Evolutionary conservation across 2,113 vertebrate genomes (phyloP), one percentile per base, ranked within the genome.

Genomic region (Sakesphorus luctuosus): DNA sequence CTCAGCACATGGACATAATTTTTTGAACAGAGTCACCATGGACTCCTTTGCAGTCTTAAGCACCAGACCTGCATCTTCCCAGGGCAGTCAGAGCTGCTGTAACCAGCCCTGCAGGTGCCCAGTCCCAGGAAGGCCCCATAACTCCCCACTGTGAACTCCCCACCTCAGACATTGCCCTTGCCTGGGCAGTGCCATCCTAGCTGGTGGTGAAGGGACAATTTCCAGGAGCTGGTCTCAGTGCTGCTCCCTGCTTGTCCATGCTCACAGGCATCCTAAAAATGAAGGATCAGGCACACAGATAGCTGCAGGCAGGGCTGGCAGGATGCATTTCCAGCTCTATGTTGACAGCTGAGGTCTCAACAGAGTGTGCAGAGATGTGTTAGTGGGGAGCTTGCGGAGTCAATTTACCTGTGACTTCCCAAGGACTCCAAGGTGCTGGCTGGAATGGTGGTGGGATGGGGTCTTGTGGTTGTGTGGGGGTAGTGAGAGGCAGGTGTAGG

Each of bases 101-200:
- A 43, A 28, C 14, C 26, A 84, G 7, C 7, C 28, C 20, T 31
- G 3, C 4, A 12, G 20, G 9, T 18, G 13, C 11, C 21, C 19
- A 49, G 47, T 11, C 15, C 23, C 56, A n/a, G 38, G 17, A 61
- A 55, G 23, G 29, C 10, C 35, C 26, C 4, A 0, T 18, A 38
- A 38, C 7, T 65, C 15, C 4, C 7, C n/a, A 4, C 17, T 9
- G 1, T 25, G 63, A 56, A 5, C n/a, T 73, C 19, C 7, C 21
- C 53, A 36, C 25, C 31, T 47, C 52, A 47, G 63, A 13, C 15
- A 7, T 18, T 0, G 0, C 18, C 21, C 55, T 77, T 28, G 12
- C 31, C 40, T 0, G 2, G 49, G 35, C 1, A 18, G 33, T 10
- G 47, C 40, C 52, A 29, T 43, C 40, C 69, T 15, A 18, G 25